Conservation (phyloP, 2,888 invertebrate genomes). For the Tanypteryx hageni region DNA sequence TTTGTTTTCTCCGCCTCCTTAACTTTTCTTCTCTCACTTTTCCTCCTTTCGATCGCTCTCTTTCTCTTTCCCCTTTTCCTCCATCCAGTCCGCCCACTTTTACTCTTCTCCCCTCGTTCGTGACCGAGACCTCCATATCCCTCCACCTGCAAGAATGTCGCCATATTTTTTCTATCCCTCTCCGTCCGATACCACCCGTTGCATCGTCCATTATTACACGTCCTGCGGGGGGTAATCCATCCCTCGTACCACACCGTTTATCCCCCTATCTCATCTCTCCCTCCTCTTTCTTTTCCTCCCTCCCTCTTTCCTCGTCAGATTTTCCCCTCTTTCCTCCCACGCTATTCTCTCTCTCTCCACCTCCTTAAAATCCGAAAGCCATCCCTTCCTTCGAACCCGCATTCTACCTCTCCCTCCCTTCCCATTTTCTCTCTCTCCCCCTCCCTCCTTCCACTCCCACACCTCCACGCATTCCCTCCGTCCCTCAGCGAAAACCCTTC, state of each 20-base stretch:
- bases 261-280: not conserved
- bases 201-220: slow-evolving; percentile 8
- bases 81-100: slow-evolving; percentile 24
- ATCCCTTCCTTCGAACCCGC: not conserved
- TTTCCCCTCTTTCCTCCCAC: not conserved
- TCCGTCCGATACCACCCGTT: slow-evolving; percentile 19
- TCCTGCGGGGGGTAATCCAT: slow-evolving; percentile 15
- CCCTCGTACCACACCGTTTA: slow-evolving; percentile 11
- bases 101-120: not conserved
- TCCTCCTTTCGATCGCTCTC: not conserved
- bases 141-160: slow-evolving; percentile 19
- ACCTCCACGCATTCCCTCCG: not conserved
- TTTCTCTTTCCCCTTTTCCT: not conserved
- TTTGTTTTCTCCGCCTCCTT: not conserved
- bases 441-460: not conserved
- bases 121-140: not conserved
- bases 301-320: too few relatives aligned
- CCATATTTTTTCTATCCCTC: not conserved
- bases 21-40: not conserved
- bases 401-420: not conserved
- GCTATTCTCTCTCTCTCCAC: not conserved
- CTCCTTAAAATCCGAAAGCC: not conserved
- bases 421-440: not conserved
- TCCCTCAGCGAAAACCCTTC: not conserved
- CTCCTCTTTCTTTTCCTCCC: too few relatives aligned